Percentiles rank a stretch among this genome's conserved stretches.
phyloP scores from a whole-genome alignment of 2,113 vertebrate species.

The Vanacampus margaritifer region DNA sequence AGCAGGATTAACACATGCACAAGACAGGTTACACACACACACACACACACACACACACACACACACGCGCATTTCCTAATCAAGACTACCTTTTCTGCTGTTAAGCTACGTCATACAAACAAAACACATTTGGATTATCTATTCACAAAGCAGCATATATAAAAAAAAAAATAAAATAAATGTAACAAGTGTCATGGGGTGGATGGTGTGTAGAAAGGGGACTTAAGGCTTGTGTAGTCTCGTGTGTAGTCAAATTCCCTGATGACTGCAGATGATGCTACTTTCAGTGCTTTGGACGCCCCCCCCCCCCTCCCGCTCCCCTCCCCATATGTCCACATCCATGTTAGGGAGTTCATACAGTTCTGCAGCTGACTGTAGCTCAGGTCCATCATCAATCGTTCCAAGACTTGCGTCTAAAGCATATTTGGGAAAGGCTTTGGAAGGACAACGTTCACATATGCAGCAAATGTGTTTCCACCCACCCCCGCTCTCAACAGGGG shows the following conservation, averaged over 20 bases:
- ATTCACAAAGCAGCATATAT: slow-evolving; percentile 53
- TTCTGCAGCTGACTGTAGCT: slow-evolving; percentile 21
- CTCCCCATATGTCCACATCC: not conserved
- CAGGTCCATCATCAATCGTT: slow-evolving; percentile 41
- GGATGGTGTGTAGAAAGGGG: slow-evolving; percentile 39
- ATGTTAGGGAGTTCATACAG: slow-evolving; percentile 16
- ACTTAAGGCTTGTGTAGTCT: slow-evolving; percentile 72
- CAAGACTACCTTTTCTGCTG: slow-evolving; percentile 37
- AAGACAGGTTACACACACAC: slow-evolving; percentile 42
- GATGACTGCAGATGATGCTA: slow-evolving; percentile 60
- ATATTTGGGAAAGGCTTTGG: slow-evolving; percentile 53
- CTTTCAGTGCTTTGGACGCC: slow-evolving; percentile 56
- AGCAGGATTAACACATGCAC: slow-evolving; percentile 65
- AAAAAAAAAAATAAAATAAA: slow-evolving; percentile 39
- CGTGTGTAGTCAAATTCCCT: slow-evolving; percentile 67
- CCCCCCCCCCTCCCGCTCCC: slow-evolving; percentile 5
- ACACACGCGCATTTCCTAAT: slow-evolving; percentile 35
- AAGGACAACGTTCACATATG: slow-evolving; percentile 53
- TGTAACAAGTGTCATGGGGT: slow-evolving; percentile 34
- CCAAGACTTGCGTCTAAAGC: slow-evolving; percentile 29
- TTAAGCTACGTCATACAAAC: slow-evolving; percentile 53
- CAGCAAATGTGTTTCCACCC: slow-evolving; percentile 43
- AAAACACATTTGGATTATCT: slow-evolving; percentile 42
- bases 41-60: too few relatives aligned
- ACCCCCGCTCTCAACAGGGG: not conserved